Evolutionary conservation across 2,113 vertebrate genomes (phyloP), one percentile per base, ranked within the genome.

Genomic region (Corapipo altera): DNA sequence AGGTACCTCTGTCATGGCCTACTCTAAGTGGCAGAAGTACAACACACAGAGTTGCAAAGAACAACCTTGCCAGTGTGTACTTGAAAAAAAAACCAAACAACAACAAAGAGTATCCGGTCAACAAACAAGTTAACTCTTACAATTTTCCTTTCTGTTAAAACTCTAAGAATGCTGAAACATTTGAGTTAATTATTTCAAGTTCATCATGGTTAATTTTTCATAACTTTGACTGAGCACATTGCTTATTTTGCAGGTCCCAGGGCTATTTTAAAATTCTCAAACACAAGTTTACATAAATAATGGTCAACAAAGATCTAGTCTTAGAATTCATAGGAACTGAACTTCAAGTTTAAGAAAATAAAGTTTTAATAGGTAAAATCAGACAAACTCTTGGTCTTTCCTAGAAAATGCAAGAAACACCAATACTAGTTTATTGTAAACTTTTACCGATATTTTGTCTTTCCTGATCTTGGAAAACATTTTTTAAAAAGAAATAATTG

Each of bases 11-110:
- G 39, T 4, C 27, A 41, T 4, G 6, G 32, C 7, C 23, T 62
- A 4, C 17, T 49, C 37, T 9, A 75, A 46, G 33, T 5, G 7
- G 8, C 2, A 81, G 30, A 4, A 82, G 19, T 79, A 33, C 15
- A 86, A 37, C 1, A 1, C 1, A 1, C 21, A 22, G 32, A 37
- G 20, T 3, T 73, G 24, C 19, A 78, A 54, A 66, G 17, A 77
- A 6, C 26, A 65, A 48, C 8, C 12, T 49, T 11, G 10, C 0
- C 0, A 43, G 7, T 1, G 2, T 15, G 2, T 48, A 48, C 5
- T 23, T 1, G 2, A 33, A 72, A 82, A 4, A 30, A 18, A 30
- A 17, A 10, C 33, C 3, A 18, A 78, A 77, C 15, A 10, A 3
- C 22, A 69, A 17, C 2, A 43, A n/a, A 62, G 4, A 33, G 43